phyloP scores from a whole-genome alignment of 2,888 invertebrate genomes.

The Lasioglossum villosulum region DNA sequence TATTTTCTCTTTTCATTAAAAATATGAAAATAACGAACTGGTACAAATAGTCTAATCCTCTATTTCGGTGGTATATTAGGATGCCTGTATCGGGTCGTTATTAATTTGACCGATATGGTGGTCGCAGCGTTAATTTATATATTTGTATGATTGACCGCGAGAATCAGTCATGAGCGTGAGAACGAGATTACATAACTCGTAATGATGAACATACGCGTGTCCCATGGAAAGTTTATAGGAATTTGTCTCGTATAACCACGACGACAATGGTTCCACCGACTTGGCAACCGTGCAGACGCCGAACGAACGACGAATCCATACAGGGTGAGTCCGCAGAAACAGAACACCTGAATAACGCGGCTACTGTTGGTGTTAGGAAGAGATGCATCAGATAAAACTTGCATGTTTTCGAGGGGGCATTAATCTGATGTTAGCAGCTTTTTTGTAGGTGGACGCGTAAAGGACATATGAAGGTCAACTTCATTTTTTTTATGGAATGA shows the following conservation, averaged over 20 bases:
- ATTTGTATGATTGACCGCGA: not conserved
- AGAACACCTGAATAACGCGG: too few species aligned
- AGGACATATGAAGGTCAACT: too few species aligned
- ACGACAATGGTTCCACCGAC: not conserved
- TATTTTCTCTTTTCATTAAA: not conserved
- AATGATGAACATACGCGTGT: not conserved
- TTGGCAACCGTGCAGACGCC: constrained; percentile 10
- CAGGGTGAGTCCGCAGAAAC: too few species aligned
- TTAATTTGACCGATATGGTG: not conserved
- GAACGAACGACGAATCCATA: not conserved
- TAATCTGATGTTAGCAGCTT: too few species aligned
- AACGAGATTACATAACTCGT: constrained; percentile 46
- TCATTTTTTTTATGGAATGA: too few species aligned
- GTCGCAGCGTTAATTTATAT: not conserved
- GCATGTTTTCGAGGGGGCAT: too few species aligned
- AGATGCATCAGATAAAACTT: too few species aligned
- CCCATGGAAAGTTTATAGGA: constrained; percentile 11
- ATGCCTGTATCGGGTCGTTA: not conserved
- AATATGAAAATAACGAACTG: not conserved
- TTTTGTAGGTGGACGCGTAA: too few species aligned
- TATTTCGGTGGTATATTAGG: not conserved
- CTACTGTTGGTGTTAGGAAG: too few species aligned
- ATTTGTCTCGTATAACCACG: constrained; percentile 33
- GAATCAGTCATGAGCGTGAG: not conserved
- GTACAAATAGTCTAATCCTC: not conserved